Base-by-base conservation (phyloP, 2,797 vertebrate genomes). In the Sebastolobus alascanus region DNA sequence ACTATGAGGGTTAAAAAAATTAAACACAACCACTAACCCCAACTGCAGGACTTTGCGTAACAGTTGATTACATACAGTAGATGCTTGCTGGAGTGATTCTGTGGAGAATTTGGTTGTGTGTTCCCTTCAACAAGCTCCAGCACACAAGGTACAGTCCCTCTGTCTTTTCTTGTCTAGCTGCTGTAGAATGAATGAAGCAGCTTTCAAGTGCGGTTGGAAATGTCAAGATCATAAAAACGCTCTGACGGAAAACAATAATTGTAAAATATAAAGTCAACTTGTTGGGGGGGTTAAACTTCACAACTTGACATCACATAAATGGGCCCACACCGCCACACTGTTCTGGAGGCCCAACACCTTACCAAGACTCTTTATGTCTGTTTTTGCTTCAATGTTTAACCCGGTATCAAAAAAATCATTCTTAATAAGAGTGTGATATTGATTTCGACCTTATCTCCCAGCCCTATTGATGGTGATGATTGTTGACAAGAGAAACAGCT, bases 401-500 rank as follows among this genome's bases (percentile, higher is more conserved):
- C 35, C 46, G 14, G 20, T 13, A 8, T 64, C 0, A 6, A 29
- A 40, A 50, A 20, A 38, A 6, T 6, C 3, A 50, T 60, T 33
- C 8, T 52, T 31, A 52, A 27, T 54, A 63, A n/a, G 16, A 25
- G 54, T 46, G 10, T 70, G 40, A 64, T 68, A 46, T 18, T 31
- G 16, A 68, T 50, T 37, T 55, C 4, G 4, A 61, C 33, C 54
- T 25, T 13, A 59, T 46, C 46, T 35, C 46, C 2, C 13, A n/a
- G 68, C 31, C 7, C 3, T 0, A 12, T 18, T 60, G 54, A 76
- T 13, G 40, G 1, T 29, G 58, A 61, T 68, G 25, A 35, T 60
- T 74, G 64, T 13, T 70, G 60, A 79, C 75, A 33, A 9, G 58
- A 73, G 27, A 31, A 75, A 7, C 71, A 64, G 61, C 68, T 79